These are phyloP conservation scores for Yponomeuta evonymella DNA, from an alignment of 2,888 invertebrate species.

Conservation along the genomic window DNA sequence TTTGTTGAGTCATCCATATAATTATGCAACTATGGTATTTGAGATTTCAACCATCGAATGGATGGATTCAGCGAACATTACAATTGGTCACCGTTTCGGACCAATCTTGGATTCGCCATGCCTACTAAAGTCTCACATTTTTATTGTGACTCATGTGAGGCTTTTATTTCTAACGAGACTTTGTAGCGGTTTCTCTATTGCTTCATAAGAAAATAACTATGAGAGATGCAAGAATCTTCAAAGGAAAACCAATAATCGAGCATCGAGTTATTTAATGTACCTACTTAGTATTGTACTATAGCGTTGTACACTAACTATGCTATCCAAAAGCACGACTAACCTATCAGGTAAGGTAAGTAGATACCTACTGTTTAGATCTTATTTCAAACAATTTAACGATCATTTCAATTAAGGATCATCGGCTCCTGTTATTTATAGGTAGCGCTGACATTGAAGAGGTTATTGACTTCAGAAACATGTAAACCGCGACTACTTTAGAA, in stretches of 20 bases:
- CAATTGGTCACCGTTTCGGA: slow-evolving; percentile 38
- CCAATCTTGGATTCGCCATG: slow-evolving; percentile 40
- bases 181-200: too few species aligned
- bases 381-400: neutral
- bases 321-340: neutral
- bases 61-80: slow-evolving; percentile 30
- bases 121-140: slow-evolving; percentile 30
- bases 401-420: neutral
- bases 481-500: neutral
- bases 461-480: neutral
- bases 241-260: too few species aligned
- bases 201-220: too few species aligned
- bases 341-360: neutral
- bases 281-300: too few species aligned
- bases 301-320: too few species aligned
- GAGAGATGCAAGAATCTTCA: too few species aligned
- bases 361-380: neutral
- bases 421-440: neutral
- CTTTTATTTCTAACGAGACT: neutral
- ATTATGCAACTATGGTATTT: too few species aligned
- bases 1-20: too few species aligned
- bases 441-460: neutral
- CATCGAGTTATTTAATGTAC: too few species aligned
- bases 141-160: slow-evolving; percentile 24
- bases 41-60: too few species aligned